Base-by-base conservation (phyloP, 2,113 vertebrate species). In the Phyllopteryx taeniolatus region DNA sequence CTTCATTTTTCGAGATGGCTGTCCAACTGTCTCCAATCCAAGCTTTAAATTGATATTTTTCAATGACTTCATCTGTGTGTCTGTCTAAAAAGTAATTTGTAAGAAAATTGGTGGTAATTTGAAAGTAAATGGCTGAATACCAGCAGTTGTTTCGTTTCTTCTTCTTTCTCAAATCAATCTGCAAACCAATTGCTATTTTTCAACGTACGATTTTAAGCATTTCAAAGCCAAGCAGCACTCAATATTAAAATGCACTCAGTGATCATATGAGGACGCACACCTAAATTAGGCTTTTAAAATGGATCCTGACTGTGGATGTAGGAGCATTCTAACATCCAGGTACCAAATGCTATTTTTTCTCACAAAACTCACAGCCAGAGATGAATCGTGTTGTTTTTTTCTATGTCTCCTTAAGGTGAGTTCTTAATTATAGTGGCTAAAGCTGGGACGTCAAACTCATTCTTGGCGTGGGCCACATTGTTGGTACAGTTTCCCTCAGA, bases 251-350 rank as follows among this genome's bases (percentile, higher is more conserved):
- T 54, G 42, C 63, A 66, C 31, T 47, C 46, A 17, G 39, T 43
- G 15, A 12, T 33, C 2, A 60, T 31, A 13, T 33, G 22, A 13
- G 22, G 12, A n/a, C 22, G 22, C 22, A 31, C 70, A 62, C 62
- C 75, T 66, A 73, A 81, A 83, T 78, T 47, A 74, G 73, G 56
- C 19, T 72, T 76, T 87, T 79, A 66, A 88, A 79, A 80, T 80
- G 64, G 74, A 75, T 72, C 57, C 39, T 68, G 60, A 39, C 47
- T 74, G 53, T 31, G 71, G n/a, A 43, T 77, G 75, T 70, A 54
- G 69, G 70, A 57, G 31, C 46, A 22, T n/a, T 70, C 59, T 49
- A 60, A 63, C 65, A 65, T 68, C 78, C 19, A 4, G 56, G 39
- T 69, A 73, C 73, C 72, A 81, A 85, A 83, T 80, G 71, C 35